Evolutionary conservation across 2,797 vertebrate genomes (phyloP), one percentile per base, ranked within the genome.

Genomic region (Sebastes flavidus): DNA sequence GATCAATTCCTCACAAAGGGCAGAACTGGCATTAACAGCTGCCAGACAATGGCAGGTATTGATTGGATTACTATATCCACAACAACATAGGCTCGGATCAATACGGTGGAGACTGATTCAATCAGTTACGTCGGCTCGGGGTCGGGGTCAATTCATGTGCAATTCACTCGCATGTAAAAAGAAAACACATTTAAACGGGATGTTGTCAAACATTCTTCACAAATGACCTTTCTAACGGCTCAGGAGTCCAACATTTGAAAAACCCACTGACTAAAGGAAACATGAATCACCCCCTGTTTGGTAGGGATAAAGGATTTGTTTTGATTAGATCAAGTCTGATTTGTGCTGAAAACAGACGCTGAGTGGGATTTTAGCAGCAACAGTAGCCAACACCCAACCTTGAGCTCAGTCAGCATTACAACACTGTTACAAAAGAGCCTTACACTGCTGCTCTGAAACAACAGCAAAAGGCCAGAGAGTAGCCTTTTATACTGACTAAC

Each of bases 1-100:
- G 78, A 94, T 89, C 90, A 84, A 74, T 90, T 65, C 56, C 68
- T 73, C 71, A 74, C 24, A 82, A 88, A 87, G 75, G 71, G 85
- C 83, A 86, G 75, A 58, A 11, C 62, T 6, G 24, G 46, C 65
- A 30, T 79, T 65, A 81, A 77, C 69, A 87, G 72, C 76, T 73
- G 73, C 72, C 74, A 75, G 65, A 86, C 82, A 81, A 78, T 54
- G 36, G 8, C 55, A 56, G 66, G n/a, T 66, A 89, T 84, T 80
- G 89, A 93, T 80, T 74, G 46, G 77, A 68, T 29, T 14, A 81
- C 71, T 60, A 46, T 55, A 82, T 86, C 62, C 59, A 80, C 68
- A 87, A 52, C 49, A 65, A 72, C 58, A 78, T 65, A 52, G 49
- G 67, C 63, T 42, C 22, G 6, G 80, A 89, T 91, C 89, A 87